Evolutionary conservation across 2,888 invertebrate species (phyloP), one percentile per base, ranked within the genome.

Genomic region (Elmis aenea): DNA sequence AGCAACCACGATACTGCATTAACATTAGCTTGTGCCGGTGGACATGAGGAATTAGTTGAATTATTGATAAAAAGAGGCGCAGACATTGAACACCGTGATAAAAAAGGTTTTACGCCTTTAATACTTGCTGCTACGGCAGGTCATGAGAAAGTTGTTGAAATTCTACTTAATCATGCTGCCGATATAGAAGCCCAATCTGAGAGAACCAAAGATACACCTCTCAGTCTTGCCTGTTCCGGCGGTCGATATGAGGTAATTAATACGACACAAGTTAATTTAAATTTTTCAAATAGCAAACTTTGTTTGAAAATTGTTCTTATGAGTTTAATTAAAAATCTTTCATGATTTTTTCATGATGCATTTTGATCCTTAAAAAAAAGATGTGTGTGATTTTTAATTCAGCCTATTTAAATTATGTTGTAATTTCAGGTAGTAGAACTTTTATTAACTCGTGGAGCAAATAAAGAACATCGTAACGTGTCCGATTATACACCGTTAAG

Each of bases 401-500:
- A 27, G 13, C 9, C 38, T 72, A 12, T 15, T 15, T 36, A 28
- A 15, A 13, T 15, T 28, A 21, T 26, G 30, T n/a, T n/a, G n/a
- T n/a, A n/a, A n/a, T n/a, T 38, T 5, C 6, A 57, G 74, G 84
- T 95, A 20, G 96, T 96, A 2, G 96, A 96, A 59, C 71, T 95
- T 31, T 73, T 97, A 42, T 74, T 97, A 33, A 82, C 79, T 48
- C 81, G 90, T 44, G 86, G 87, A 49, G 94, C 96, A 31, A 96
- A 97, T 71, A 97, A 96, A 70, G 92, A 93, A 64, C 97, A 99
- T 69, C 83, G 97, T 34, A 99, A 99, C 70, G 96, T 97, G 9
- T 96, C 95, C 13, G 99, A 99, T 70, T 99, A 99, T 66, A 99
- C 99, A 5, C 99, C 99, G 1, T 75, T 99, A n/a, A 95, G 95